Percentiles rank a stretch among this genome's conserved stretches.
Evolutionary conservation across 2,888 invertebrate species (phyloP).

Genomic region (Tryphoninae sp.): DNA sequence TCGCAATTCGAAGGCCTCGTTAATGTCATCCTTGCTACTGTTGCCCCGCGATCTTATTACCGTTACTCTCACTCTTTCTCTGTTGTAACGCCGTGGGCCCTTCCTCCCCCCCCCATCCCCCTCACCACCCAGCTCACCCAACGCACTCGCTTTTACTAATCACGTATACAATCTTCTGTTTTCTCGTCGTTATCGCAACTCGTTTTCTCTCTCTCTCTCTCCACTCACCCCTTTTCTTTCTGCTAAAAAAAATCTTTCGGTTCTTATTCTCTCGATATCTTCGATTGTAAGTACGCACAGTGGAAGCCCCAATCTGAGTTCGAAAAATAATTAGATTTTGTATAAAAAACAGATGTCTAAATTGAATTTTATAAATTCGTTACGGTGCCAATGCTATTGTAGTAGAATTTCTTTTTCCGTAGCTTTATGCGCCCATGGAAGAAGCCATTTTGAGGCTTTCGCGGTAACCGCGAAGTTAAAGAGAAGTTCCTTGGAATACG

Average conservation of each 20-base stretch:
- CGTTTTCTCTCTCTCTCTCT: neutral
- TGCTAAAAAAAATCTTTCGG: neutral
- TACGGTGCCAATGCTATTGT: no score
- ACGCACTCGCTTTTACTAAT: constrained; percentile 55
- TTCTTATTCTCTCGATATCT: neutral
- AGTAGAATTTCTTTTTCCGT: no score
- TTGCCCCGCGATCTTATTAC: constrained; percentile 51
- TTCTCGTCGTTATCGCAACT: constrained; percentile 31
- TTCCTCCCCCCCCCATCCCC: neutral
- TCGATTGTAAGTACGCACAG: no score
- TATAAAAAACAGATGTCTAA: neutral
- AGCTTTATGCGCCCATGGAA: no score
- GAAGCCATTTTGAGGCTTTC: constrained; percentile 49
- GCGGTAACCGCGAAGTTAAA: constrained; percentile 17
- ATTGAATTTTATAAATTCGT: neutral
- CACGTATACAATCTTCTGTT: constrained; percentile 51
- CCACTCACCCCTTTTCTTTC: neutral
- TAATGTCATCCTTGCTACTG: constrained; percentile 61
- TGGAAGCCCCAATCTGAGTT: no score
- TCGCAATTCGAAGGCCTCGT: constrained; percentile 64
- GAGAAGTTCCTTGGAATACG: constrained; percentile 50
- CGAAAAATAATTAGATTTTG: neutral
- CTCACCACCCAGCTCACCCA: neutral
- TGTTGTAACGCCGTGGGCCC: constrained; percentile 12
- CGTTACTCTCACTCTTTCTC: constrained; percentile 39